Base-by-base conservation (phyloP, 2,797 vertebrate genomes). In the Oceanodroma leucorhoa region DNA sequence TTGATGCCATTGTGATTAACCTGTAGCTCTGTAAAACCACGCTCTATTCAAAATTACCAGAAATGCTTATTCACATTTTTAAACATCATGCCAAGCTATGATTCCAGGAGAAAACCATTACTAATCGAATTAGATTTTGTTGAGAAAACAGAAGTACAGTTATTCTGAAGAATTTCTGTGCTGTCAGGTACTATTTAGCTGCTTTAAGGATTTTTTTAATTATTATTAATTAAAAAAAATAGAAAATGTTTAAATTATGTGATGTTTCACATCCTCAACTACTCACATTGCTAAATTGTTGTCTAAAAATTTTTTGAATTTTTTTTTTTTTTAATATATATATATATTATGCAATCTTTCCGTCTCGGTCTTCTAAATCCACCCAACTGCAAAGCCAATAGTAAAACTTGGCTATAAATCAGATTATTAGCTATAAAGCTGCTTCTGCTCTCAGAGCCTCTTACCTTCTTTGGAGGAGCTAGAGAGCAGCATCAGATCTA, bases 1-100 rank as follows among this genome's bases (percentile, higher is more conserved):
- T 43, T 48, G 46, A 32, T 91, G 76, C 29, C 26, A 26, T 41
- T 91, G 76, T 94, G 79, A 88, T 94, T 83, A 71, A 79, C 38
- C 11, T 55, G 50, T 57, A 77, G 30, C 19, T 78, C 65, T 81
- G 67, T 64, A 72, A 72, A 87, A 71, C 41, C 7, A 2, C 50
- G 24, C 45, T 64, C 14, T 70, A 8, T 57, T 90, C 18, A 55
- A 85, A 88, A 87, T 75, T n/a, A 72, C 14, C 57, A 89, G 69
- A 69, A 89, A 65, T 40, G 36, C 65, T 88, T 83, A 81, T 71
- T 90, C 53, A 54, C 2, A 0, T 57, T 83, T 92, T 75, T 45
- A 58, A 75, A n/a, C 20, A 29, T 45, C 24, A 10, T 45, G 38
- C 53, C 54, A 83, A 67, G 26, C 45, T 80, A 32, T 30, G 43